Base-by-base conservation (phyloP, 2,113 vertebrate genomes). In the Macquaria australasica region DNA sequence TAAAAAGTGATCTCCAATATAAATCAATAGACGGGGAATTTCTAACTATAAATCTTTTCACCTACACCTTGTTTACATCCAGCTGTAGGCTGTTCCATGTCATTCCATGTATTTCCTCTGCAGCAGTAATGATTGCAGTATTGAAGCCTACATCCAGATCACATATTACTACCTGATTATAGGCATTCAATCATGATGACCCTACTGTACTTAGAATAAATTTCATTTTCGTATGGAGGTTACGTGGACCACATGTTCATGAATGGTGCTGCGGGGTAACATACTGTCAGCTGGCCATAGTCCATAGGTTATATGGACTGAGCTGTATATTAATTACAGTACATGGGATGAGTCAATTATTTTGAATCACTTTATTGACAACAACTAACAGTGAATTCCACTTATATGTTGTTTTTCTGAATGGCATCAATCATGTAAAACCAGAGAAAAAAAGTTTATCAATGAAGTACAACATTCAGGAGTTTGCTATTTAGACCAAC, bases 341-440 rank as follows among this genome's bases (percentile, higher is more conserved):
- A 62, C 79, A 82, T 8, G 37, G 37, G 50, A 4, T 77, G 28
- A 41, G 60, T 53, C 94, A 75, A 88, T 87, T 1, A 9, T 73
- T 90, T 89, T 66, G 90, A 93, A 66, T 34, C 20, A 3, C 15
- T 69, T 74, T 62, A 85, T 75, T 81, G 67, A 86, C 62, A 71
- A 63, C 25, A n/a, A 67, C 67, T 14, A n/a, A 56, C 62, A 51
- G 55, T 28, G 34, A 78, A 67, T 73, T 79, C 39, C 73, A 67
- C 18, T 82, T 73, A 56, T 56, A 15, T 67, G 56, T 68, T 83
- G 68, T 64, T 79, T 69, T 67, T 59, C 23, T 77, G 51, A 87
- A 85, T 79, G 70, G 20, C 12, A n/a, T 72, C 41, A 76, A 55
- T 55, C 8, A 16, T 3, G 25, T 10, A 77, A 60, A 84, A 31